Base-by-base conservation (phyloP, 2,113 vertebrate species). In the Petrocephalus zakoni region DNA sequence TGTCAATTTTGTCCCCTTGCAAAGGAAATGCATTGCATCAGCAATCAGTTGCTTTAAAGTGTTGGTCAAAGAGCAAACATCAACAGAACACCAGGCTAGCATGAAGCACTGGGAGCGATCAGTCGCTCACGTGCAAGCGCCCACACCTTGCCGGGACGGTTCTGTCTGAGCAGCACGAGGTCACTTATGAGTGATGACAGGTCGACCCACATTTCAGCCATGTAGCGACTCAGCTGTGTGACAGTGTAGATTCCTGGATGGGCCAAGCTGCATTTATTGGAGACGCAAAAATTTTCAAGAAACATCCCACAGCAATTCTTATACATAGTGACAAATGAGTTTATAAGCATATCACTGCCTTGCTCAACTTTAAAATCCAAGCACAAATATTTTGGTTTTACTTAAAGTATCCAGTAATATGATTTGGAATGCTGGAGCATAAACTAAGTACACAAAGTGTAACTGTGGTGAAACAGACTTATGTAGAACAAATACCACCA, bases 121-220 rank as follows among this genome's bases (percentile, higher is more conserved):
- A 0, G 29, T 34, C 68, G 53, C 15, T 56, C 61, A 2, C 1
- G 61, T 51, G 8, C 4, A 7, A 10, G 11, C 11, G 19, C 19
- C 4, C 94, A 97, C 94, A 99, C 98, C 97, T 97, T 98, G 90
- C 97, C 98, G 51, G 98, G 98, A 92, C 95, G 97, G 91, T 96
- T 94, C 88, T 91, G 95, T 96, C 99, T 99, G 94, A 97, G 98
- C 92, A 96, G 89, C 85, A 96, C 90, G 89, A 97, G 91, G 61
- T 95, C 96, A 87, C 92, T 95, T 46, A 94, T 90, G 92, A 98
- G 96, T 89, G 93, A 94, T 84, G 92, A 93, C 82, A 84, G 94
- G 61, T 95, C 95, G 94, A 99, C 96, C 97, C 97, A 99, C 90
- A 94, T 95, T 94, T 99, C 97, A 85, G 98, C 97, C 83, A 98